These are phyloP conservation scores for Sepiola atlantica DNA, from an alignment of 2,888 invertebrate species.

Conservation along the genomic window DNA sequence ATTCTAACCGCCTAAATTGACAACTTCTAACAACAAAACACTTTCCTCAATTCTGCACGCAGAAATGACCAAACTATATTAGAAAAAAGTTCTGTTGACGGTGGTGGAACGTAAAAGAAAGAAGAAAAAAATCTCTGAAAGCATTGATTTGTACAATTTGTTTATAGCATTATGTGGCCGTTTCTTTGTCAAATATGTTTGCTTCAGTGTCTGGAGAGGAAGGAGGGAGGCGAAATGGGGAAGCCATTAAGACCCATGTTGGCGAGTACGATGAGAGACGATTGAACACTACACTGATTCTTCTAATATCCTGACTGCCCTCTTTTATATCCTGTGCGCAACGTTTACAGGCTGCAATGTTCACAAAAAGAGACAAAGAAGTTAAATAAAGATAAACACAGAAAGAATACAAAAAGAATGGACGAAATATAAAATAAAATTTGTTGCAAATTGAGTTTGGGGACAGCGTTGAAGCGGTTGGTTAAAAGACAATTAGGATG, in stretches of 20 bases:
- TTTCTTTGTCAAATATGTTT: not conserved
- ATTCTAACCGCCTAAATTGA: too few species aligned
- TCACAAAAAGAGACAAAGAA: not conserved
- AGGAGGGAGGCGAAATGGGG: not conserved
- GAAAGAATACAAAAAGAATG: too few species aligned
- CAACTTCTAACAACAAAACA: too few species aligned
- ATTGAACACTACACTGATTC: not conserved
- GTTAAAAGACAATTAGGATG: not conserved
- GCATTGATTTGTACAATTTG: not conserved
- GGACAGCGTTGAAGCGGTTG: not conserved
- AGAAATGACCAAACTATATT: too few species aligned
- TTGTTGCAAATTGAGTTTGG: slow-evolving; percentile 6
- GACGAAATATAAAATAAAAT: not conserved
- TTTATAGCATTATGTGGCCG: not conserved
- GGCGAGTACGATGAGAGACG: not conserved
- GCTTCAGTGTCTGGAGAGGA: not conserved
- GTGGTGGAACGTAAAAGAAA: too few species aligned
- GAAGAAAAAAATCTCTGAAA: not conserved
- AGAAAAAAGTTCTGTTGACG: too few species aligned
- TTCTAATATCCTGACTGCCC: not conserved
- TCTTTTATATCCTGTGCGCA: not conserved
- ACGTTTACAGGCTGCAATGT: not conserved
- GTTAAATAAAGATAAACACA: too few species aligned
- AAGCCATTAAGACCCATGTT: not conserved
- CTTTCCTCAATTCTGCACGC: too few species aligned